Base-by-base conservation (phyloP, 2,797 vertebrate genomes). In the Danio albolineatus region DNA sequence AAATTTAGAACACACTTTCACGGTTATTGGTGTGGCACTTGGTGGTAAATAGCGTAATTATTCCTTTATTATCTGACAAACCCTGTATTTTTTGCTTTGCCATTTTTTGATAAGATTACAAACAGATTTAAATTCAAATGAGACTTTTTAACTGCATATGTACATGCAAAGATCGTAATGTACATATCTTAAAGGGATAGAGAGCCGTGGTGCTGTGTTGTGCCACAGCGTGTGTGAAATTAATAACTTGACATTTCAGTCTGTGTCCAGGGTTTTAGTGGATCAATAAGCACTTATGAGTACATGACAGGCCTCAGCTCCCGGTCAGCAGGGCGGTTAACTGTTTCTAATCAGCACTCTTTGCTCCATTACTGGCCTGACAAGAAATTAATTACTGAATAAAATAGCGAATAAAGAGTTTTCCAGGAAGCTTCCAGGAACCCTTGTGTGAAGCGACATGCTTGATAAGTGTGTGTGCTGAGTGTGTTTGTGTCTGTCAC, bases 211-310 rank as follows among this genome's bases (percentile, higher is more conserved):
- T n/a, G 7, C 74, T 60, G 51, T 76, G 61, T 87, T 62, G 56
- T 77, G 86, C 74, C 81, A 64, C n/a, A 17, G 72, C 60, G 56
- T 36, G 71, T 76, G 81, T 80, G 73, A 84, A 85, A 85, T 81
- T 9, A 70, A 85, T 86, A 84, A 81, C 83, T 83, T 87, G 85
- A 86, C 86, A 88, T 90, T 88, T 89, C 44, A 44, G 76, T 82
- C 72, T 73, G 82, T 76, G 67, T 83, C 77, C 21, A 46, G 69
- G 74, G 71, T 76, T 36, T 36, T 78, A 62, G 0, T 0, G 38
- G 28, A 90, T 92, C 90, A 85, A 90, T 90, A 89, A 82, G 79
- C 85, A 83, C 85, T 85, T 81, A 73, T 72, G 76, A 75, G 57
- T 62, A 71, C 56, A 66, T 28, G 41, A 74, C 64, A 78, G 85